These are phyloP conservation scores for Azemiops feae DNA, from an alignment of 2,113 vertebrate genomes.

Conservation along the genomic window DNA sequence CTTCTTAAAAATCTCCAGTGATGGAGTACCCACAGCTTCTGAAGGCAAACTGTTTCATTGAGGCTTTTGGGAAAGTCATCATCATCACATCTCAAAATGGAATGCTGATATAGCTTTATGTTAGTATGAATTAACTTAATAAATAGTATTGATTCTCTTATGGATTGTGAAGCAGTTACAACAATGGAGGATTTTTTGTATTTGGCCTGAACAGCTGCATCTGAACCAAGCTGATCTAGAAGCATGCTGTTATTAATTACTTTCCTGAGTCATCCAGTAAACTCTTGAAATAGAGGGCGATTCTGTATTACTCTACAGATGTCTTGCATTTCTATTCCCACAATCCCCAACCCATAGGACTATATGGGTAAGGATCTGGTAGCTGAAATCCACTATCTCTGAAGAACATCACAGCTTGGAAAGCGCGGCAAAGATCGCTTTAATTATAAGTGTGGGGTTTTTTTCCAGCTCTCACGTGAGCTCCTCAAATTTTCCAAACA, in stretches of 20 bases:
- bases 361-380: neutral
- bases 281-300: neutral
- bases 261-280: neutral
- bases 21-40: too few species aligned
- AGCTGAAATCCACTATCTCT: neutral
- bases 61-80: neutral
- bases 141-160: neutral
- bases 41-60: too few species aligned
- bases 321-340: neutral
- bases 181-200: neutral
- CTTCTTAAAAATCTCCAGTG: too few species aligned
- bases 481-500: neutral
- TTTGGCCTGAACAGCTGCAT: neutral
- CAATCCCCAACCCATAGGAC: neutral
- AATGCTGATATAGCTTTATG: neutral
- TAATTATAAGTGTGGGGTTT: neutral
- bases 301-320: neutral
- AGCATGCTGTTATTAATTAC: neutral
- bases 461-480: neutral
- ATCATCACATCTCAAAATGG: neutral
- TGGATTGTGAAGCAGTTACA: neutral
- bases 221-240: neutral
- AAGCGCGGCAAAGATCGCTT: neutral
- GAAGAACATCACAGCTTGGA: neutral
- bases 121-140: neutral